A percentile compares a stretch with the other conserved stretches of the same genome.
Evolutionary conservation across 2,888 invertebrate genomes (phyloP).

Genomic region (Yponomeuta cagnagella): DNA sequence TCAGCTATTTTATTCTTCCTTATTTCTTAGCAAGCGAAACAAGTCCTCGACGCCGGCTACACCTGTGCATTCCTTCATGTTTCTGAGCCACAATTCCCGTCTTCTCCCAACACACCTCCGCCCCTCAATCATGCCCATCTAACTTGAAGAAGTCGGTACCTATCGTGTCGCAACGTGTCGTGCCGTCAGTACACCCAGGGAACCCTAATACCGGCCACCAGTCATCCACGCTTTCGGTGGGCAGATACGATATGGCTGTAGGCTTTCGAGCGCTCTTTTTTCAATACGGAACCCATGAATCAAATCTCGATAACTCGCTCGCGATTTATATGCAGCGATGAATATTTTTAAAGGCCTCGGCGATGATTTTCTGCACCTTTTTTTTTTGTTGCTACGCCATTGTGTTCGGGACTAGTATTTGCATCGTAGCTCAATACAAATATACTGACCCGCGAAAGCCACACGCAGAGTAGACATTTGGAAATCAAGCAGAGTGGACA

Average conservation of each 20-base stretch:
- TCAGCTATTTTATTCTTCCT: too few species aligned
- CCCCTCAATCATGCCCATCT: too few species aligned
- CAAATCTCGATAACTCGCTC: neutral
- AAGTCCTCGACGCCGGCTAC: too few species aligned
- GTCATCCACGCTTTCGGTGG: neutral
- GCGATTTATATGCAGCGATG: neutral
- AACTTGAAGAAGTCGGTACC: too few species aligned
- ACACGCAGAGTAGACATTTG: too few species aligned
- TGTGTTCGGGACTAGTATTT: neutral
- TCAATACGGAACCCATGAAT: slow-evolving; percentile 1
- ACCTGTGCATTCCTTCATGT: too few species aligned
- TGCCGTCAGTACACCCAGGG: neutral
- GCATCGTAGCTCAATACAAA: neutral
- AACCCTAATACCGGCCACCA: neutral
- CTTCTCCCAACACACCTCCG: too few species aligned
- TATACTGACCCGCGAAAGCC: neutral
- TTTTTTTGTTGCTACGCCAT: neutral
- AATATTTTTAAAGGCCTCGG: neutral
- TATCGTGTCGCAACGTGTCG: too few species aligned
- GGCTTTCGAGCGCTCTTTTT: neutral
- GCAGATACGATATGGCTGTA: neutral
- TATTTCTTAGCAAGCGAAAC: too few species aligned
- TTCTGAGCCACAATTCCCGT: too few species aligned
- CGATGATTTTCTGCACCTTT: neutral
- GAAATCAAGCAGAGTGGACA: too few species aligned